A percentile compares a stretch with the other conserved stretches of the same genome.
phyloP scores from a whole-genome alignment of 2,888 invertebrate species.

The Endomychus coccineus region DNA sequence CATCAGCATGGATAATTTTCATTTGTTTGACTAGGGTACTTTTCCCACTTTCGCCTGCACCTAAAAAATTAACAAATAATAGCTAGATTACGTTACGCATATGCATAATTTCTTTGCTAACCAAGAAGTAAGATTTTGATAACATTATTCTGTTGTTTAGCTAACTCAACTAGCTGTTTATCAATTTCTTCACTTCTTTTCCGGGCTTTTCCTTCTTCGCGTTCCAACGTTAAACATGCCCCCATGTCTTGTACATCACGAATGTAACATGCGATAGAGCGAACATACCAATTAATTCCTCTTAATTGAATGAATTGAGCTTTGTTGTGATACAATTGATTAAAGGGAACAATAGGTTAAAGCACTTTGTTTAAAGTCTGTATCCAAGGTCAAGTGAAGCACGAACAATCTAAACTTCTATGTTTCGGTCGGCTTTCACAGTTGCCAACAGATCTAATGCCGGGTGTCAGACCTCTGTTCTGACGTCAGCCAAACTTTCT shows the following conservation, averaged over 20 bases:
- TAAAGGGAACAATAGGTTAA: no score
- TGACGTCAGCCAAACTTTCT: no score
- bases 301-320: no score
- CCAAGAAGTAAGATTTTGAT: slow-evolving; percentile 57
- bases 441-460: no score
- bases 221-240: slow-evolving; percentile 55
- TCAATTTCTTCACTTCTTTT: slow-evolving; percentile 56
- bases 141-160: slow-evolving; percentile 53
- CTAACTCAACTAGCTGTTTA: slow-evolving; percentile 50
- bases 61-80: slow-evolving; percentile 34
- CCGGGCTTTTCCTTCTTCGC: slow-evolving; percentile 52
- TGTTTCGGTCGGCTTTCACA: no score
- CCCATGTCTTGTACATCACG: slow-evolving; percentile 45
- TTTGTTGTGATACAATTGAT: no score
- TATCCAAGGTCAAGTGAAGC: no score
- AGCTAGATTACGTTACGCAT: not conserved
- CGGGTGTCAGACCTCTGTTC: no score
- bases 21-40: slow-evolving; percentile 62
- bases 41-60: slow-evolving; percentile 62
- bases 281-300: no score
- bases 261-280: no score
- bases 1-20: slow-evolving; percentile 62
- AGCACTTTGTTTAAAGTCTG: no score
- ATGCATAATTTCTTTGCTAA: slow-evolving; percentile 30
- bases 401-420: no score